Conservation (phyloP, 2,888 invertebrate species). For the Spilarctia lutea region DNA sequence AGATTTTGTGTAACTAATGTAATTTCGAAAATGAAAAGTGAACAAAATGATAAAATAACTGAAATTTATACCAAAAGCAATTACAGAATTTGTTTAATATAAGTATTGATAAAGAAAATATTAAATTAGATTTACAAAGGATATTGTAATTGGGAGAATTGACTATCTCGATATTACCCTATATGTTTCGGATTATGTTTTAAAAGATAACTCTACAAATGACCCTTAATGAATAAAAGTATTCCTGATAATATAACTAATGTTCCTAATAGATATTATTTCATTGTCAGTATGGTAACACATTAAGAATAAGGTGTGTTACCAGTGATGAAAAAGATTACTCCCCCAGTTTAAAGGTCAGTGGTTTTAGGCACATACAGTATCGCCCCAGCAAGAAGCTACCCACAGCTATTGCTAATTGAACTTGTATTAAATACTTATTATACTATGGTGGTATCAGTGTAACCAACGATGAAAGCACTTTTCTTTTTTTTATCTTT, state of each 20-base stretch:
- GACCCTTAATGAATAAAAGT: no score
- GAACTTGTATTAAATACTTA: background rate
- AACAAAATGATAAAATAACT: constrained; percentile 11
- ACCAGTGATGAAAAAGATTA: background rate
- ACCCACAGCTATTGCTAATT: background rate
- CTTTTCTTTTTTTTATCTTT: background rate
- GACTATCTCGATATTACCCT: background rate
- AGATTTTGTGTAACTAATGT: background rate
- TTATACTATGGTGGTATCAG: no score
- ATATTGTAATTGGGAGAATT: background rate
- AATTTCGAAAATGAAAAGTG: background rate
- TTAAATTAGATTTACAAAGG: background rate
- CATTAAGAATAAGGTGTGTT: no score
- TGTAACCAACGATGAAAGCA: no score
- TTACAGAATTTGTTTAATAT: constrained; percentile 72
- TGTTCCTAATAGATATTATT: no score
- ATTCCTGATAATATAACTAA: no score
- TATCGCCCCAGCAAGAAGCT: background rate
- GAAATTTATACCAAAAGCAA: constrained; percentile 19
- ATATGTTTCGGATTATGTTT: background rate
- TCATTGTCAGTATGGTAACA: no score
- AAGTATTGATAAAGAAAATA: constrained; percentile 62
- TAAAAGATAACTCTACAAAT: no score
- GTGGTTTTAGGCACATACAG: background rate
- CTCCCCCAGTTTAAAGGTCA: background rate